Percentiles rank a stretch among this genome's conserved stretches.
Evolutionary conservation across 2,113 vertebrate genomes (phyloP).

Genomic region (Nannobrachium achirus): DNA sequence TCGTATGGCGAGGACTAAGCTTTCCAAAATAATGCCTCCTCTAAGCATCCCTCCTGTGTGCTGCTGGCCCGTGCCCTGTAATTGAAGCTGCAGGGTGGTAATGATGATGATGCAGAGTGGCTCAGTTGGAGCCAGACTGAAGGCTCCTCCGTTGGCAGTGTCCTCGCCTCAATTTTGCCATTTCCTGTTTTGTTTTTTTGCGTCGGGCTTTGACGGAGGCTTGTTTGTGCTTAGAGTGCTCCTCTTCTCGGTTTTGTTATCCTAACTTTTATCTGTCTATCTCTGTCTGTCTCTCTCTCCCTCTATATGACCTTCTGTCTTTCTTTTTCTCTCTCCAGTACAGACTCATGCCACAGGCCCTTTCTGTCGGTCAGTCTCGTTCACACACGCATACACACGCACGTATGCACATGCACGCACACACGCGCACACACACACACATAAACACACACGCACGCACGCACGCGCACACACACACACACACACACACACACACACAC

Average conservation of each 20-base stretch:
- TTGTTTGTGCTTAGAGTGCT: constrained; percentile 19
- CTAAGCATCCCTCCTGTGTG: constrained; percentile 45
- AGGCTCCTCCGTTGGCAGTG: constrained; percentile 56
- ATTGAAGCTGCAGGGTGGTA: constrained; percentile 70
- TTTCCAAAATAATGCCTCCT: constrained; percentile 63
- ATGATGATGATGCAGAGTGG: constrained; percentile 64
- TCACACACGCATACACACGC: too few species aligned
- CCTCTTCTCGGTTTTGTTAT: constrained; percentile 15
- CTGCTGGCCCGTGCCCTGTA: constrained; percentile 67
- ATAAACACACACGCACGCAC: too few species aligned
- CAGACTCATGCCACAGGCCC: neutral
- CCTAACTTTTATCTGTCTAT: too few species aligned
- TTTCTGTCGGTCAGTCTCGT: constrained; percentile 15
- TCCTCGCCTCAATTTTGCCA: constrained; percentile 36
- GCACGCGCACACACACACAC: too few species aligned
- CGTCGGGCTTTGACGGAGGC: constrained; percentile 15
- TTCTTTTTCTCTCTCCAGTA: too few species aligned
- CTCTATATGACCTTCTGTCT: too few species aligned
- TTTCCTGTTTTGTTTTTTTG: constrained; percentile 63
- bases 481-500: too few species aligned
- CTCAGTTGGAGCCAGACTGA: constrained; percentile 64
- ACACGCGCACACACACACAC: too few species aligned
- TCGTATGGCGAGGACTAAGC: constrained; percentile 45
- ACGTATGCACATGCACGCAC: too few species aligned
- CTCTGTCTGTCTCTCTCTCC: neutral